Base-by-base conservation (phyloP, 64 coral and sea anemone species). In the Pocillopora verrucosa region DNA sequence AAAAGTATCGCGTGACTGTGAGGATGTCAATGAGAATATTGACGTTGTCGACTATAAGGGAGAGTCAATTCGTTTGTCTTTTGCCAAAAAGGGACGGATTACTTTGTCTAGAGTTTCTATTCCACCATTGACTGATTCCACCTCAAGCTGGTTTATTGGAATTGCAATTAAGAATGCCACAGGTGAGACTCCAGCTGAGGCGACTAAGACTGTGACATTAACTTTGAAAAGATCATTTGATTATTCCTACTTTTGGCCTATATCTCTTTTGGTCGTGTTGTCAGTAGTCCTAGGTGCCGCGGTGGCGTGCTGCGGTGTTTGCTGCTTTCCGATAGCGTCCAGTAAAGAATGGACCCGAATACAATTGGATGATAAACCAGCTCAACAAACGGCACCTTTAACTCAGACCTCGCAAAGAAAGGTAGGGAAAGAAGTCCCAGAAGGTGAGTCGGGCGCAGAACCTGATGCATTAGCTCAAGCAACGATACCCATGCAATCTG, bases 91-190 rank as follows among this genome's bases (percentile, higher is more conserved):
- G 45, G 89, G 80, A 26, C 82, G 89, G 10, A 65, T 91, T 19
- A 91, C 89, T 12, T 84, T 91, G 72, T 77, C 89, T 22, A 58
- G 36, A 56, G 89, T 85, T 15, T 19, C 11, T 41, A 51, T 60
- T 65, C 78, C 90, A 17, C 86, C 90, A 17, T 72, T 92, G 83
- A 73, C 10, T 14, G 83, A 92, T 65, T 34, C 83, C 76, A 87
- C 75, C 1, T 73, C 80, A 16, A 91, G 81, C 83, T 91, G 85
- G 64, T 86, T 86, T 51, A 91, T 91, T 77, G 89, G 89, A 58
- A 57, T 91, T 65, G 83, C 85, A 41, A 35, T 91, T 22, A 88
- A 77, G 35, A 76, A 77, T 36, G 38, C 58, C 11, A 14, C 22
- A 72, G n/a, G 68, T 34, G 20, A 24, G 5, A 70, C 67, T 4